These are phyloP conservation scores for Drosophila anomalata DNA, from an alignment of 2,888 invertebrate genomes.

Conservation along the genomic window DNA sequence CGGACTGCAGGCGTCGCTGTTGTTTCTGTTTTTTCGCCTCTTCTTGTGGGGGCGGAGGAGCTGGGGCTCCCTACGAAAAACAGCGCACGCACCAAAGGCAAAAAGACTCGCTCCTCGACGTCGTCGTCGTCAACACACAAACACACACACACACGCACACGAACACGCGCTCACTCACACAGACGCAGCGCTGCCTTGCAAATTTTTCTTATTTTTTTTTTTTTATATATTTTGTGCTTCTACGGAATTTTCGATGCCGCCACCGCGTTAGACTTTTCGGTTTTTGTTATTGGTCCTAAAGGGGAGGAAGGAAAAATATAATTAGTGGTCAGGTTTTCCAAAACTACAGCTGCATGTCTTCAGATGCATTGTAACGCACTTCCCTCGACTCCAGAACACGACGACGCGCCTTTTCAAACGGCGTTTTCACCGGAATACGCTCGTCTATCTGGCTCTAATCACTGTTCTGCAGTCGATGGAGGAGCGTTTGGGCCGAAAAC, in stretches of 20 bases:
- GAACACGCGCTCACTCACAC: conserved; percentile 46
- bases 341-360: conserved; percentile 24
- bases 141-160: conserved; percentile 43
- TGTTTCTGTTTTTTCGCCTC: conserved; percentile 41
- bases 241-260: conserved; percentile 62
- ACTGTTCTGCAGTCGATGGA: conserved; percentile 19
- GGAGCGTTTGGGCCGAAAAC: conserved; percentile 45
- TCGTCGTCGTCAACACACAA: conserved; percentile 37
- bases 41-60: conserved; percentile 46
- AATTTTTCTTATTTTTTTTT: conserved; percentile 67
- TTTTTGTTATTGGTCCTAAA: conserved; percentile 34
- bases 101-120: conserved; percentile 55
- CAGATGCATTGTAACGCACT: conserved; percentile 56
- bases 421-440: conserved; percentile 43
- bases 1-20: conserved; percentile 34
- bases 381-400: conserved; percentile 50
- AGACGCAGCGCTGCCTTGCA: conserved; percentile 65
- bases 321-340: conserved; percentile 36
- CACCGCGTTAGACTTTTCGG: conserved; percentile 33
- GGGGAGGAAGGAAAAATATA: conserved; percentile 34
- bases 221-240: conserved; percentile 45
- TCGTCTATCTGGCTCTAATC: neutral
- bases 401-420: conserved; percentile 72
- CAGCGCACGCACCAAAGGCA: conserved; percentile 75
- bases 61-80: conserved; percentile 69